Evolutionary conservation across 2,113 vertebrate species (phyloP).

Genomic region (Henicopernis longicauda): DNA sequence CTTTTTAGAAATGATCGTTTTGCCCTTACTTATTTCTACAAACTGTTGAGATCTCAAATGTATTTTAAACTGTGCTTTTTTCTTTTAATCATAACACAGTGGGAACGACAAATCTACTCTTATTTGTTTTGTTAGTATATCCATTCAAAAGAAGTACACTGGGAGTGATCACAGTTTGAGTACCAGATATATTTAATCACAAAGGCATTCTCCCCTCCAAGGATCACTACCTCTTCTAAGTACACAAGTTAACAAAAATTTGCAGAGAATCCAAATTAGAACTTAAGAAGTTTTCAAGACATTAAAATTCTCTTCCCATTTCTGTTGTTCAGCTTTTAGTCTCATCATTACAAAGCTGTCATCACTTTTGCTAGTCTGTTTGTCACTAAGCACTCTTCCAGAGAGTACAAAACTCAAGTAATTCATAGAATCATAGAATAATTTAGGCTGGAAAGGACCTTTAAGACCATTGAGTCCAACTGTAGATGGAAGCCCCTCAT

Average conservation of each 20-base stretch:
- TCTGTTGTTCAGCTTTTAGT: background rate
- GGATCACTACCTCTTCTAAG: background rate
- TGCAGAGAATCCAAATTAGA: background rate
- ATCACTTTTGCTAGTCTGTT: background rate
- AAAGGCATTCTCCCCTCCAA: background rate
- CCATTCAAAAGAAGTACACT: background rate
- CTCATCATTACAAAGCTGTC: background rate
- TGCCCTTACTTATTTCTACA: background rate
- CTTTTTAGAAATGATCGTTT: background rate
- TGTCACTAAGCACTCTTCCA: background rate
- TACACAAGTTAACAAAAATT: background rate
- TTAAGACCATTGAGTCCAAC: background rate
- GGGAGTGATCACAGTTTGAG: background rate
- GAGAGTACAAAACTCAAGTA: background rate
- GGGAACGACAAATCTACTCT: background rate
- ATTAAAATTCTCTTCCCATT: background rate
- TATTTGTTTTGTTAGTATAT: background rate
- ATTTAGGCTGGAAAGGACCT: background rate
- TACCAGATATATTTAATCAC: background rate
- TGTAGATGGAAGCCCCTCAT: background rate
- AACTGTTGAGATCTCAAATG: background rate
- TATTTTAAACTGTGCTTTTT: background rate
- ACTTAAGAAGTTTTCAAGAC: background rate
- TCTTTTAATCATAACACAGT: background rate
- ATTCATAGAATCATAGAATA: background rate